These are phyloP conservation scores for Leucophenga maculata DNA, from an alignment of 2,888 invertebrate genomes.

Conservation along the genomic window DNA sequence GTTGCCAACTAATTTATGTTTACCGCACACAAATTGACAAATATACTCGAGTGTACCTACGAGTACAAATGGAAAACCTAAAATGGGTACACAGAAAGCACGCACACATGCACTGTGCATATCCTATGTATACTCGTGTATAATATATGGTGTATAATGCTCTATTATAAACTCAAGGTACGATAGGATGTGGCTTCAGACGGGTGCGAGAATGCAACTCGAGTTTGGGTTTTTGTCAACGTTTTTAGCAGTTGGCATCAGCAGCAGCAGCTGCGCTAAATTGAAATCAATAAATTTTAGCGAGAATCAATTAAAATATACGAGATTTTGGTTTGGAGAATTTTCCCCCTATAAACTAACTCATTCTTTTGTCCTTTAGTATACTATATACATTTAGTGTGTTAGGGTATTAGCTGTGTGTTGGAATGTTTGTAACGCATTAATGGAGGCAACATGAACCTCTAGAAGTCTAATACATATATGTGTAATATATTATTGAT, in stretches of 20 bases:
- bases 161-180: conserved; percentile 28
- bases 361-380: too few relatives aligned
- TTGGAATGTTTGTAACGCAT: too few relatives aligned
- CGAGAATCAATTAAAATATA: conserved; percentile 62
- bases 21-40: conserved; percentile 59
- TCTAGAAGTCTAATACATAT: too few relatives aligned
- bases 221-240: conserved; percentile 35
- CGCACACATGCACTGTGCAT: conserved; percentile 3
- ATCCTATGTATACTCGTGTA: background rate
- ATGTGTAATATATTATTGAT: too few relatives aligned
- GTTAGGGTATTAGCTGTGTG: too few relatives aligned
- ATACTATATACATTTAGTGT: too few relatives aligned
- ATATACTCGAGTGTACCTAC: conserved; percentile 4
- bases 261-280: conserved; percentile 59
- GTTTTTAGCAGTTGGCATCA: conserved; percentile 38
- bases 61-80: conserved; percentile 37
- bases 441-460: too few relatives aligned
- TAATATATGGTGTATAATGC: background rate
- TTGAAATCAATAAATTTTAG: conserved; percentile 65
- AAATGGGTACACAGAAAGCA: conserved; percentile 18
- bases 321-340: conserved; percentile 30
- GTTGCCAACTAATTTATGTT: conserved; percentile 50
- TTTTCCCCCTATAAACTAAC: background rate
- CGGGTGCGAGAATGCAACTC: background rate
- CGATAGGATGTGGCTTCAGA: conserved; percentile 12